Evolutionary conservation across 2,888 invertebrate species (phyloP), one percentile per base, ranked within the genome.

Genomic region (Coremacera marginata): DNA sequence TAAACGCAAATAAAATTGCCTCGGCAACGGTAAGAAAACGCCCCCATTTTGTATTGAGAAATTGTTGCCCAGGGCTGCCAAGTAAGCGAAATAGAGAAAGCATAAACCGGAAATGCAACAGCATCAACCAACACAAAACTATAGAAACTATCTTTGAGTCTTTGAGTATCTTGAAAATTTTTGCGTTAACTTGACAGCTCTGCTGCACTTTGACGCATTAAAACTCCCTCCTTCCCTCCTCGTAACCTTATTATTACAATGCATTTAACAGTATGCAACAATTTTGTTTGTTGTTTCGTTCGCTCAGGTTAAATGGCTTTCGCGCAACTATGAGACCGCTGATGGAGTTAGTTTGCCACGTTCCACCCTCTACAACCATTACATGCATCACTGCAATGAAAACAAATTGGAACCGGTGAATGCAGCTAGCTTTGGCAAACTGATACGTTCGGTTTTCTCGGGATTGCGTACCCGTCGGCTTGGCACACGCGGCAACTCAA

Each of bases 381-480:
- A 99, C 90, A 92, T 98, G 84, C 94, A 97, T 27, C 99, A 99
- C 90, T 99, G 99, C 90, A 92, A 93, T 62, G 93, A 95, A 86
- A 94, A 97, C 88, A 97, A 97, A 88, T 91, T 99, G 82, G 99
- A 99, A 89, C 98, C 99, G 0, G 98, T 99, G 80, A 99, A 99
- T 91, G 98, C 99, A 55, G 99, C 99, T 9, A 98, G 98, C 51
- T 99, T 99, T 91, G 99, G 99, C 80, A 99, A 99, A 90, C 92
- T 99, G 60, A 99, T 99, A 86, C 94, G 99, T 78, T 98, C 98
- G 3, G 99, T 99, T 79, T 99, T 99, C 91, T 92, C 98, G 83
- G 99, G 99, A 22, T 92, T 99, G 84, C 92, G 98, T 81, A 99
- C 99, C 19, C 91, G 98, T 83, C 93, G 99, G 75, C 92, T 99